phyloP scores from a whole-genome alignment of 2,888 invertebrate species.

The Drosophila birchii region DNA sequence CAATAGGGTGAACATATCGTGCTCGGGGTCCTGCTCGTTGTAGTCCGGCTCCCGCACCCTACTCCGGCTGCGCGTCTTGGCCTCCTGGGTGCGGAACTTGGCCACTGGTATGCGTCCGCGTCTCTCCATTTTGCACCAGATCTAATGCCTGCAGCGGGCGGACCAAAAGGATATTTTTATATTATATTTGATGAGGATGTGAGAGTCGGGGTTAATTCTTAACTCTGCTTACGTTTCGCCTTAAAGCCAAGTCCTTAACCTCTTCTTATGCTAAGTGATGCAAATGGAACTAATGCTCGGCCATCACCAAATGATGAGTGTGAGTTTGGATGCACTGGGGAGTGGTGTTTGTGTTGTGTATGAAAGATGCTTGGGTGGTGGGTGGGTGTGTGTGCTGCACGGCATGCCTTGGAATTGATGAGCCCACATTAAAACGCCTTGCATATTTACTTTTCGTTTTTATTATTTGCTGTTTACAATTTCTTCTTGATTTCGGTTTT shows the following conservation, averaged over 20 bases:
- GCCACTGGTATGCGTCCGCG: conserved; percentile 84
- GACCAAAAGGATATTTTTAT: neutral
- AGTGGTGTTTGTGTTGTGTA: conserved; percentile 4
- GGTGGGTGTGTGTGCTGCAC: conserved; percentile 22
- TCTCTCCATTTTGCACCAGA: conserved; percentile 77
- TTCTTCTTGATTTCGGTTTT: conserved; percentile 38
- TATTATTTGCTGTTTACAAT: conserved; percentile 51
- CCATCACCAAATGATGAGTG: conserved; percentile 56
- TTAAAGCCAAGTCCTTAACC: conserved; percentile 50
- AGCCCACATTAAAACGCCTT: conserved; percentile 66
- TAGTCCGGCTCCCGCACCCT: conserved; percentile 83
- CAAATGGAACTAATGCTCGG: conserved; percentile 55
- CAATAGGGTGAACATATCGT: conserved; percentile 83
- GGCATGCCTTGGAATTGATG: conserved; percentile 35
- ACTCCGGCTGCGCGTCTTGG: conserved; percentile 84
- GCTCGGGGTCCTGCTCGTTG: conserved; percentile 84
- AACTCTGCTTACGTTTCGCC: conserved; percentile 60
- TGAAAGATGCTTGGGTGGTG: conserved; percentile 9
- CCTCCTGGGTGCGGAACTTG: conserved; percentile 84
- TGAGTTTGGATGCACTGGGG: conserved; percentile 10
- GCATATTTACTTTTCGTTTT: conserved; percentile 55
- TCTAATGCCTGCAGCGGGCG: conserved; percentile 16
- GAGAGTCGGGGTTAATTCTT: neutral
- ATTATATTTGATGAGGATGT: neutral
- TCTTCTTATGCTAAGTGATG: conserved; percentile 50